Conservation (phyloP, 2,888 invertebrate species). For the Cylindroiulus punctatus region DNA sequence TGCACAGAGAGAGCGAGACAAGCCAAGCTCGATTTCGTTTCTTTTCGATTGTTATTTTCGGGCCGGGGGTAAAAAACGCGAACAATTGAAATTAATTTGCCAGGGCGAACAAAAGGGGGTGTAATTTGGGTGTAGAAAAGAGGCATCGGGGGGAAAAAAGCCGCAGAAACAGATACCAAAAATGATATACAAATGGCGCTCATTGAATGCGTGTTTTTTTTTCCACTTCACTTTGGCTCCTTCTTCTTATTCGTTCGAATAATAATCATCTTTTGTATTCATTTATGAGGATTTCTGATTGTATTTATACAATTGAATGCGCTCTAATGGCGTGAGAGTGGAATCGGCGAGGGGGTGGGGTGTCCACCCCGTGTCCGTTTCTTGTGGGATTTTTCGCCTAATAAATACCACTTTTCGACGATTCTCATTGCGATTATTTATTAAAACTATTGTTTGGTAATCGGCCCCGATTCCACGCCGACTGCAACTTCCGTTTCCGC, state of each 20-base stretch:
- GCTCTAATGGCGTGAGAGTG: neutral
- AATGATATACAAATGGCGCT: neutral
- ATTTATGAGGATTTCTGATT: neutral
- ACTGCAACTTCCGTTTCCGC: neutral
- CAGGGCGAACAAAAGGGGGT: neutral
- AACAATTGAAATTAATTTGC: neutral
- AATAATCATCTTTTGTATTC: neutral
- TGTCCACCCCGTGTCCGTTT: neutral
- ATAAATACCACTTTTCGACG: neutral
- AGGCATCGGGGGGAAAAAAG: too few relatives aligned
- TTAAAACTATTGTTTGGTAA: slow-evolving; percentile 1
- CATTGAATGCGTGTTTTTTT: neutral
- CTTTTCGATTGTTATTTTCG: too few relatives aligned
- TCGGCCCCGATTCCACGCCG: neutral
- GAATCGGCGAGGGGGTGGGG: neutral
- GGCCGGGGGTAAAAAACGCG: neutral
- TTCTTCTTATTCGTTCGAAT: neutral
- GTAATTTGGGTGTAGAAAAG: neutral
- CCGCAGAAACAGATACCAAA: neutral
- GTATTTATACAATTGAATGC: slow-evolving; percentile 1
- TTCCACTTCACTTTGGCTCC: neutral
- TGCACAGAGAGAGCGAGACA: too few relatives aligned
- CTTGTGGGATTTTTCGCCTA: neutral
- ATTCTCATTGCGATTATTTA: neutral
- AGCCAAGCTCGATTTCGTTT: neutral